Conservation (phyloP, 2,113 vertebrate genomes). For the Hippocampus mohnikei region DNA sequence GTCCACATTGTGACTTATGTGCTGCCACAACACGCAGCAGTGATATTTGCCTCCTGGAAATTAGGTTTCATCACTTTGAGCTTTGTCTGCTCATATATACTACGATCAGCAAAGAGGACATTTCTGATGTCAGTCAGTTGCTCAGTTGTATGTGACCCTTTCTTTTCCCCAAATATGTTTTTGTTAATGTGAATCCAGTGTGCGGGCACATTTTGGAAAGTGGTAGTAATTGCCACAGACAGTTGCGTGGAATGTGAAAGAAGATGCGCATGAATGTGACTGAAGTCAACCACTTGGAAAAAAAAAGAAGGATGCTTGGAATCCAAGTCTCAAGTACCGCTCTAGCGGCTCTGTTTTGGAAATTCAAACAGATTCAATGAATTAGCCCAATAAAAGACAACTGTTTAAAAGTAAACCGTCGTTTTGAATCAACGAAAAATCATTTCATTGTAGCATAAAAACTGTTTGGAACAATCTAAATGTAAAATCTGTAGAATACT, state of each 20-base stretch:
- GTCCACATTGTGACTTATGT: conserved; percentile 1
- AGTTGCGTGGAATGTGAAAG: conserved; percentile 25
- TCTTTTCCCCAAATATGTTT: conserved; percentile 12
- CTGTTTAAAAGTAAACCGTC: neutral
- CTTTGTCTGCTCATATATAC: conserved; percentile 51
- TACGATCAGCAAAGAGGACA: conserved; percentile 32
- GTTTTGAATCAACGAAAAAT: neutral
- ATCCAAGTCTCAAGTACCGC: neutral
- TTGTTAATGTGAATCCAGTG: conserved; percentile 21
- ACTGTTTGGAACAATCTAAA: neutral
- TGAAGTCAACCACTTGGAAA: conserved; percentile 8
- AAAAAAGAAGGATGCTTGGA: conserved; percentile 1
- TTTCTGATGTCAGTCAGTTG: conserved; percentile 15
- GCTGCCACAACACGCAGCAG: conserved; percentile 20
- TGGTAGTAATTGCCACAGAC: conserved; percentile 1
- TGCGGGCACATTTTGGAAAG: conserved; percentile 16
- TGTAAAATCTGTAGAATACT: neutral
- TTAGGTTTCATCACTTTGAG: conserved; percentile 48
- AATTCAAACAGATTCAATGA: conserved; percentile 10
- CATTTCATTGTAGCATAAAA: neutral
- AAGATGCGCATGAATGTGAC: conserved; percentile 8
- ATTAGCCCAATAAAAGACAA: neutral
- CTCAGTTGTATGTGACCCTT: conserved; percentile 28
- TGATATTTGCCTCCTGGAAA: conserved; percentile 42
- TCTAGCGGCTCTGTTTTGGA: conserved; percentile 6